Evolutionary conservation across 2,888 invertebrate genomes (phyloP).

Genomic region (Lochmaea crataegi): DNA sequence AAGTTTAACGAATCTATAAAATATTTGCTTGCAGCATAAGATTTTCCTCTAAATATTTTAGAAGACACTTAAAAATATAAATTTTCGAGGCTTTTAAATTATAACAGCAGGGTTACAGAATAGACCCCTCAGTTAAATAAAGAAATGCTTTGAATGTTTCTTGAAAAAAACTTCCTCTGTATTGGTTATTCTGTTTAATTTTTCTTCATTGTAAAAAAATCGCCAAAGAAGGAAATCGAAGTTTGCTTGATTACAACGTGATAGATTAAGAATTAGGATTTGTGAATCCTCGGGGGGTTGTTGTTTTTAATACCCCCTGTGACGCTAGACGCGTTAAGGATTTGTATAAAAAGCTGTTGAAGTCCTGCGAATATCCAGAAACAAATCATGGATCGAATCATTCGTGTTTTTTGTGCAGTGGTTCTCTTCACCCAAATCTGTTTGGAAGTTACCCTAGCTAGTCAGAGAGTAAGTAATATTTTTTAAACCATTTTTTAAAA

Average conservation of each 20-base stretch:
- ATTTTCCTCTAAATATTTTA: no score
- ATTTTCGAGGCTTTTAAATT: no score
- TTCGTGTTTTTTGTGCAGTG: conserved; percentile 49
- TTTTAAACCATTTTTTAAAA: not conserved
- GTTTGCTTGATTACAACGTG: conserved; percentile 40
- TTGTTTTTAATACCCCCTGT: conserved; percentile 56
- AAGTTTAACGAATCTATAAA: no score
- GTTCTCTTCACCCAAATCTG: conserved; percentile 39
- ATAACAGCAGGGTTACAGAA: no score
- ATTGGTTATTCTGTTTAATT: not conserved
- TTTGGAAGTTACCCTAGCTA: conserved; percentile 38
- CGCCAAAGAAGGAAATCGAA: not conserved
- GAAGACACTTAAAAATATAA: no score
- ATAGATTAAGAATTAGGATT: conserved; percentile 51
- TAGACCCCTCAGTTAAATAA: no score
- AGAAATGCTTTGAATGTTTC: not conserved
- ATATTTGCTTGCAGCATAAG: no score
- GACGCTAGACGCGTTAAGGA: conserved; percentile 48
- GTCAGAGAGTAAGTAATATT: conserved; percentile 31
- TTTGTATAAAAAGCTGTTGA: conserved; percentile 51
- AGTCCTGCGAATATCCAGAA: conserved; percentile 41
- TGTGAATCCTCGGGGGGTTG: conserved; percentile 56
- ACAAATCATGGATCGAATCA: conserved; percentile 52
- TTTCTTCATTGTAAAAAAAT: not conserved
- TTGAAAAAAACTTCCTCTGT: not conserved